phyloP scores from a whole-genome alignment of 2,113 vertebrate species.

The Oenanthe oenanthe region DNA sequence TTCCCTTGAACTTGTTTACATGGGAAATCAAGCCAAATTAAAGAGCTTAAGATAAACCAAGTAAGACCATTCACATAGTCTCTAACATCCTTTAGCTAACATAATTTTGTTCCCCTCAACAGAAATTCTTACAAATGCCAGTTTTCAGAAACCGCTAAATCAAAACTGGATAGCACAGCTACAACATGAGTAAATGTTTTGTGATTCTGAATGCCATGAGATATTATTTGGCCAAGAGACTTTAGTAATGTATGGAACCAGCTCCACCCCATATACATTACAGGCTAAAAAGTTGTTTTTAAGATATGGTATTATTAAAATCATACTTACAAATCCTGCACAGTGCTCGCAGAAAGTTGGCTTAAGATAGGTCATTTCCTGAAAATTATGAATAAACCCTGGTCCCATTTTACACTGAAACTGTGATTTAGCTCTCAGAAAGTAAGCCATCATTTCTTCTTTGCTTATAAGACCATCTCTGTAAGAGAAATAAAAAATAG shows the following conservation, averaged over 20 bases:
- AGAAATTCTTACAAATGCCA: background rate
- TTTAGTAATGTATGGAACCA: background rate
- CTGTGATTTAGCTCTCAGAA: slow-evolving; percentile 93
- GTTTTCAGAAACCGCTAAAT: background rate
- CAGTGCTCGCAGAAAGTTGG: slow-evolving; percentile 98
- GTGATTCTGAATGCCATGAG: background rate
- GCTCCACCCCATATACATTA: background rate
- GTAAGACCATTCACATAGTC: background rate
- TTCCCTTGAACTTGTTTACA: slow-evolving; percentile 19
- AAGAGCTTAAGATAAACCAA: slow-evolving; percentile 32
- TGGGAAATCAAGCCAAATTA: slow-evolving; percentile 39
- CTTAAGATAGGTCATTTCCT: slow-evolving; percentile 97
- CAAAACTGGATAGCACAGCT: background rate
- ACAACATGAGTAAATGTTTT: background rate
- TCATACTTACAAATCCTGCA: slow-evolving; percentile 94
- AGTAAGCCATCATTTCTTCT: slow-evolving; percentile 98
- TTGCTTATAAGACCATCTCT: slow-evolving; percentile 97
- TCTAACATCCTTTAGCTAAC: background rate
- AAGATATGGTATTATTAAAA: background rate
- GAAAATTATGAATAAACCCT: slow-evolving; percentile 95
- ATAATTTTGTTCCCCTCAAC: background rate
- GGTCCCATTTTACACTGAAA: slow-evolving; percentile 97
- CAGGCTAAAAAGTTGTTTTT: background rate
- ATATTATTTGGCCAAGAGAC: background rate
- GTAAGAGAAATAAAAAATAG: slow-evolving; percentile 2